Percentiles rank a stretch among this genome's conserved stretches.
Conservation (phyloP, 2,797 vertebrate species). For the Furcifer pardalis region DNA sequence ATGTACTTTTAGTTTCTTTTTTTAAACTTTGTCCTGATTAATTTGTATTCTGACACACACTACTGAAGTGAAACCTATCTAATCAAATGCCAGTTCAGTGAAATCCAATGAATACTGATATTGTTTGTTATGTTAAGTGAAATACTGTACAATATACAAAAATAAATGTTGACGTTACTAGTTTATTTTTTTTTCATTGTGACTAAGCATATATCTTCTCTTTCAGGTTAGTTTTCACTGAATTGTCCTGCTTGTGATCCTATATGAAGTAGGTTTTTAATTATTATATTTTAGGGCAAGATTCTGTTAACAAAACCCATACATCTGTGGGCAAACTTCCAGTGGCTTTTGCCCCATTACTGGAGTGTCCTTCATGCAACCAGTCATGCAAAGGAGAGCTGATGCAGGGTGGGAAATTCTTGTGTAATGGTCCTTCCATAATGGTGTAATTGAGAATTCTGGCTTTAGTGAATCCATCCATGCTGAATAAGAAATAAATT, state of each 20-base stretch:
- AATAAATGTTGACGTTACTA: conserved; percentile 71
- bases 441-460: no score
- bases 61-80: conserved; percentile 57
- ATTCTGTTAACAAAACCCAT: no score
- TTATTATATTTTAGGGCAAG: not conserved
- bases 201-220: conserved; percentile 15
- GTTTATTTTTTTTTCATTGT: conserved; percentile 51
- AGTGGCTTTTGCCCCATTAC: no score
- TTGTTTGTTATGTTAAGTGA: conserved; percentile 76
- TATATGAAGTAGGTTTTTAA: not conserved
- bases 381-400: no score
- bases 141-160: conserved; percentile 78
- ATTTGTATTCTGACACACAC: conserved; percentile 61
- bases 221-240: not conserved
- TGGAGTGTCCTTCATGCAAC: no score
- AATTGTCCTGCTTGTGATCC: not conserved
- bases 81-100: conserved; percentile 61
- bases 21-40: conserved; percentile 45
- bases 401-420: no score
- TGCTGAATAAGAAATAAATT: not conserved
- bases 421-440: no score
- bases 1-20: conserved; percentile 56
- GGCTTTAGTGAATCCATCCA: not conserved
- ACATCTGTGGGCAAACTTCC: no score
- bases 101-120: conserved; percentile 75